Percentiles rank a stretch among this genome's conserved stretches.
These are phyloP conservation scores for Diorhabda sublineata DNA, from an alignment of 1,140 invertebrate genomes.

Conservation along the genomic window DNA sequence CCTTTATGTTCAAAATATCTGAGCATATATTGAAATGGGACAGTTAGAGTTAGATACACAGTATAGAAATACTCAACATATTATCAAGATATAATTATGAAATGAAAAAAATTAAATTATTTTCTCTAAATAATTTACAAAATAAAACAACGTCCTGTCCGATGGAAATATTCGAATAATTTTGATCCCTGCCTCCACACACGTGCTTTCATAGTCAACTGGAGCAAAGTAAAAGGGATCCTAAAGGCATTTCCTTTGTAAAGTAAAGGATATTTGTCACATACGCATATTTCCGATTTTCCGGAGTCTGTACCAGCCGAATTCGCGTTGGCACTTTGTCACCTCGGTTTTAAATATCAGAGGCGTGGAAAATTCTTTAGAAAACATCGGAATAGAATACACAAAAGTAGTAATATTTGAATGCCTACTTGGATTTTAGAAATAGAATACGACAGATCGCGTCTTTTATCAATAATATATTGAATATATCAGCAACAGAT, in stretches of 20 bases:
- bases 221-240: constrained; percentile 10
- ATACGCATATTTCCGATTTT: constrained; percentile 36
- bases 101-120: no score
- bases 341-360: constrained; percentile 8
- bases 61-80: no score
- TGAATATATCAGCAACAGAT: no score
- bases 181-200: constrained; percentile 1
- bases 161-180: constrained; percentile 3
- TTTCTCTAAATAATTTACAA: no score
- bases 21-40: no score
- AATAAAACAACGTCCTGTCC: background rate
- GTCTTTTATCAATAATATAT: no score
- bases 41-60: no score
- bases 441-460: no score
- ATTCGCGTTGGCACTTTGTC: constrained; percentile 32
- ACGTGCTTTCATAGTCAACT: constrained; percentile 9
- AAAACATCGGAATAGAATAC: constrained; percentile 7
- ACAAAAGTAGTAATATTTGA: background rate
- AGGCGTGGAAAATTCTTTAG: constrained; percentile 3
- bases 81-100: no score
- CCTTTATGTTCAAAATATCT: no score
- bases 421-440: background rate
- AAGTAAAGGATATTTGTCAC: constrained; percentile 27
- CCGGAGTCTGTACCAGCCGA: constrained; percentile 25
- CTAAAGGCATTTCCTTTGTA: constrained; percentile 10